Evolutionary conservation across 2,113 vertebrate species (phyloP).

Genomic region (Thamnophis sirtalis): DNA sequence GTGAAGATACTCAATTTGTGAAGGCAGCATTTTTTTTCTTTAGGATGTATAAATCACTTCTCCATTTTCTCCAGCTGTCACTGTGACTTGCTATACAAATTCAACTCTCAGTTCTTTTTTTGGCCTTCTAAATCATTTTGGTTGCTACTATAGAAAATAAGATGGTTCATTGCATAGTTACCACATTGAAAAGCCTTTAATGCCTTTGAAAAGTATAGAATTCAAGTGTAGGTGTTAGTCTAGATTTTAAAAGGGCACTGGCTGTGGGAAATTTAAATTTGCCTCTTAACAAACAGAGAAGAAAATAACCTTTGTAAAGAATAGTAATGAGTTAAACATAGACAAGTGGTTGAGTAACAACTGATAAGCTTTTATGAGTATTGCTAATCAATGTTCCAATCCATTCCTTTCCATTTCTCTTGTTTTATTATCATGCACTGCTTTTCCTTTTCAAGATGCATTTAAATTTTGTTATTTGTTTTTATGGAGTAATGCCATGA

Average conservation of each 20-base stretch:
- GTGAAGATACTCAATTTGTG: background rate
- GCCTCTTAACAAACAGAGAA: background rate
- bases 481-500: background rate
- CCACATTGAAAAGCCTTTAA: constrained; percentile 4
- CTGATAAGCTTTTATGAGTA: background rate
- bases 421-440: background rate
- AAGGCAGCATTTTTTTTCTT: background rate
- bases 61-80: constrained; percentile 13
- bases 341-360: background rate
- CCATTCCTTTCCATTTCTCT: background rate
- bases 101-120: background rate
- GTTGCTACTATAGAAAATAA: constrained; percentile 7
- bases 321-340: background rate
- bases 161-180: constrained; percentile 5
- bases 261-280: constrained; percentile 31
- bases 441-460: background rate
- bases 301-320: background rate
- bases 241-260: constrained; percentile 25
- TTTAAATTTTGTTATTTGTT: background rate
- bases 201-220: background rate
- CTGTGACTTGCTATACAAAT: constrained; percentile 20
- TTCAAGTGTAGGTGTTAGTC: constrained; percentile 6
- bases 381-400: background rate
- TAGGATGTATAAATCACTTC: constrained; percentile 10
- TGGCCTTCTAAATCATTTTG: background rate